Evolutionary conservation across 37 sponge, comb jelly and placozoan species (phyloP).

Genomic region (Oopsacas minuta): DNA sequence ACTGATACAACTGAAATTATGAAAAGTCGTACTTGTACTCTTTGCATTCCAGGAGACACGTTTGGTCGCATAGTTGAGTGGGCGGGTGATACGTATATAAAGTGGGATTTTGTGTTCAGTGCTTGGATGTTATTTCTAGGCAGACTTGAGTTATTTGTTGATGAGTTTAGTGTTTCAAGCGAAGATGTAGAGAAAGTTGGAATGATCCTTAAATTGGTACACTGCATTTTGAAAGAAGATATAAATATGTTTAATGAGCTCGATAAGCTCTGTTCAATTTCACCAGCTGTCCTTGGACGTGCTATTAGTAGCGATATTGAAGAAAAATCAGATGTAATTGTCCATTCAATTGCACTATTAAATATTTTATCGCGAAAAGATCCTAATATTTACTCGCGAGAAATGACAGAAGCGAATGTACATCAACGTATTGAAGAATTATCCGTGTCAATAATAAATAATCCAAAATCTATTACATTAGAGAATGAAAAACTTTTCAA

Average conservation of each 20-base stretch:
- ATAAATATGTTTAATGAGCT: not conserved
- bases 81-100: not conserved
- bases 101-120: constrained; percentile 3
- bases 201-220: not conserved
- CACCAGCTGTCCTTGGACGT: not conserved
- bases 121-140: not conserved
- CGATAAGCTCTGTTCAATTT: not conserved
- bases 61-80: not conserved
- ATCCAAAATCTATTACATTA: not conserved
- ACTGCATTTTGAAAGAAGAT: not conserved
- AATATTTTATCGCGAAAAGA: not conserved
- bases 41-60: not conserved
- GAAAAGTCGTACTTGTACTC: not conserved
- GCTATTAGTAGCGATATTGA: not conserved
- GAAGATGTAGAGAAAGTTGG: not conserved
- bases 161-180: not conserved
- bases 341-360: not conserved
- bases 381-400: not conserved
- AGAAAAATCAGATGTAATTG: not conserved
- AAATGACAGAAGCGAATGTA: not conserved
- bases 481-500: not conserved
- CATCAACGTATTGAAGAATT: not conserved
- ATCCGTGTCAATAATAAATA: not conserved
- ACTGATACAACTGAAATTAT: not conserved
- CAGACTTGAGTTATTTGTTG: constrained; percentile 1